A percentile compares a stretch with the other conserved stretches of the same genome.
Evolutionary conservation across 2,888 invertebrate genomes (phyloP).

Genomic region (Spilarctia lutea): DNA sequence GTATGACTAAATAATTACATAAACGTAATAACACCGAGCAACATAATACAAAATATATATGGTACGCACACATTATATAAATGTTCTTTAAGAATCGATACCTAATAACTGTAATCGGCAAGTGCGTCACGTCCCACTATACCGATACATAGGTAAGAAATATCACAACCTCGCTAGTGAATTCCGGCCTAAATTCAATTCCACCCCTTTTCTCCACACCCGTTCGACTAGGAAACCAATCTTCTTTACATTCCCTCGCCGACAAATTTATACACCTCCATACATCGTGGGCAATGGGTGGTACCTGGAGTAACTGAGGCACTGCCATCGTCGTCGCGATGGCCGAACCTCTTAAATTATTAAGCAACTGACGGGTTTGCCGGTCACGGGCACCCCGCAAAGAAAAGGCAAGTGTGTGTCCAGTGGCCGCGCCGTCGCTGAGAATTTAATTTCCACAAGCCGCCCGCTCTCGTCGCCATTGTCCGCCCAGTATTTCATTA

Average conservation of each 20-base stretch:
- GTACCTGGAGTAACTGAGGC: constrained; percentile 36
- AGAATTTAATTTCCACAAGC: constrained; percentile 85
- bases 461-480: constrained; percentile 82
- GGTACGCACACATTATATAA: constrained; percentile 44
- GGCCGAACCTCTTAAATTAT: constrained; percentile 71
- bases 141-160: constrained; percentile 74
- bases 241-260: constrained; percentile 84
- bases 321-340: constrained; percentile 49
- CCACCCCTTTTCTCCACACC: constrained; percentile 78
- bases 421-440: constrained; percentile 68
- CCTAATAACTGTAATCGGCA: constrained; percentile 71
- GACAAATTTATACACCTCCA: constrained; percentile 84
- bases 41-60: constrained; percentile 24
- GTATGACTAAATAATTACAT: constrained; percentile 18
- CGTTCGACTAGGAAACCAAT: constrained; percentile 82
- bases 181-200: constrained; percentile 84
- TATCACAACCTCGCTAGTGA: constrained; percentile 77
- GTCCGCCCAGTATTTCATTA: constrained; percentile 87
- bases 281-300: constrained; percentile 76
- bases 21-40: constrained; percentile 16
- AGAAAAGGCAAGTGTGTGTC: constrained; percentile 75
- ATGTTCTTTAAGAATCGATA: constrained; percentile 58
- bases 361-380: constrained; percentile 63
- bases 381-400: constrained; percentile 62
- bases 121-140: constrained; percentile 71